Base-by-base conservation (phyloP, 2,888 invertebrate genomes). In the Melangyna quadrimaculata region DNA sequence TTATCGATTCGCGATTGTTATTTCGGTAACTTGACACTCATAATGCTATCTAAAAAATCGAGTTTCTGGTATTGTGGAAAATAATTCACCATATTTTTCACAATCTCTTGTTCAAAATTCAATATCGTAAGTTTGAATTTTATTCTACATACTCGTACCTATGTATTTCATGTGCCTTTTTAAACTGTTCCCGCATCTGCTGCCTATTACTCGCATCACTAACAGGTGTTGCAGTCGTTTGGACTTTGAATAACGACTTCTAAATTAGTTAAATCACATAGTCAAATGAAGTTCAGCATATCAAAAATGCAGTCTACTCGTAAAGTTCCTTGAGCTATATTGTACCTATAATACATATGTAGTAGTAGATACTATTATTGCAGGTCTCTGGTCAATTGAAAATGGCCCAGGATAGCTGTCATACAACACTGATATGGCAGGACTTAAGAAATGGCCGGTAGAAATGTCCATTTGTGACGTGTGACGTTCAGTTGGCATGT, bases 221-320 rank as follows among this genome's bases (percentile, higher is more conserved):
- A 14, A 24, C 48, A 51, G 51, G 22, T 35, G 59, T 59, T 59
- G 35, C 35, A 59, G 32, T 12, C 3, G 10, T 10, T 12, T 61
- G 35, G 87, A 87, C 88, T 88, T 87, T 88, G 88, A 88, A 87
- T 88, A 88, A 88, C 87, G 88, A 87, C 83, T 87, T 87, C 88
- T 88, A 87, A 88, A 88, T 88, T 88, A 88, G 87, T 87, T 87
- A 87, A 88, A 88, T 88, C 87, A 81, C 63, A 40, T 55, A 61
- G 53, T 73, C 61, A 61, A 78, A 72, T 69, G 43, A 24, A 61
- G 67, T 70, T 51, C 67, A 17, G 43, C 51, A 51, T 43, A 59
- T 45, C 48, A 59, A 63, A 59, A 63, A 27, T 74, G 12, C 17
- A 61, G 27, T 63, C 40, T 17, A 40, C 27, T 59, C 8, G 22